Conservation (phyloP, 2,113 vertebrate genomes). For the Colistium nudipinnis region DNA sequence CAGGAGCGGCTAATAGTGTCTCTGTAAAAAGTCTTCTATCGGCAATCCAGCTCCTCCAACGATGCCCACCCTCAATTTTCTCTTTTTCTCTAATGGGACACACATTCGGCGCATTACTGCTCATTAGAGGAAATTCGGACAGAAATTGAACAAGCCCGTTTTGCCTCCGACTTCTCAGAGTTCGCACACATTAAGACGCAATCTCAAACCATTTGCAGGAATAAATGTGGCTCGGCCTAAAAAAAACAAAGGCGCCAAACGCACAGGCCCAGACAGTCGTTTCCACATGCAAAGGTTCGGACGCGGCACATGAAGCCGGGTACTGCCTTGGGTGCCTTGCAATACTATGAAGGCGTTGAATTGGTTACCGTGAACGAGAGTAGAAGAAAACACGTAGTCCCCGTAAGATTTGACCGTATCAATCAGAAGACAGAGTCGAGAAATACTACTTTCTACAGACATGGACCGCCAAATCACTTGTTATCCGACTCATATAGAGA, state of each 20-base stretch:
- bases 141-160: slow-evolving; percentile 34
- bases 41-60: not conserved
- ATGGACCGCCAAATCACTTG: not conserved
- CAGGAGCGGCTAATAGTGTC: not conserved
- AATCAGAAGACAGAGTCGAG: not conserved
- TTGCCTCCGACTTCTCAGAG: slow-evolving; percentile 24
- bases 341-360: not conserved
- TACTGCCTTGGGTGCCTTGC: too few species aligned
- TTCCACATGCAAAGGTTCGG: slow-evolving; percentile 1
- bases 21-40: not conserved
- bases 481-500: not conserved
- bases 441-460: too few species aligned
- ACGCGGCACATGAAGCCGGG: slow-evolving; percentile 15
- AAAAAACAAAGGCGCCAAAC: slow-evolving; percentile 13
- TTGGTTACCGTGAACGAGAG: slow-evolving; percentile 15
- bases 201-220: slow-evolving; percentile 45
- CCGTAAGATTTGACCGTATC: not conserved
- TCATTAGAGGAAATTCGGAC: slow-evolving; percentile 51
- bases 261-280: slow-evolving; percentile 2
- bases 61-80: slow-evolving; percentile 5
- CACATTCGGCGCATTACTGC: slow-evolving; percentile 58
- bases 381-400: slow-evolving; percentile 13
- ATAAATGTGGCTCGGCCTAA: slow-evolving; percentile 2
- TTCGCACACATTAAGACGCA: slow-evolving; percentile 45
- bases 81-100: slow-evolving; percentile 47